Conservation (phyloP, 2,113 vertebrate genomes). For the Oncorhynchus masou region DNA sequence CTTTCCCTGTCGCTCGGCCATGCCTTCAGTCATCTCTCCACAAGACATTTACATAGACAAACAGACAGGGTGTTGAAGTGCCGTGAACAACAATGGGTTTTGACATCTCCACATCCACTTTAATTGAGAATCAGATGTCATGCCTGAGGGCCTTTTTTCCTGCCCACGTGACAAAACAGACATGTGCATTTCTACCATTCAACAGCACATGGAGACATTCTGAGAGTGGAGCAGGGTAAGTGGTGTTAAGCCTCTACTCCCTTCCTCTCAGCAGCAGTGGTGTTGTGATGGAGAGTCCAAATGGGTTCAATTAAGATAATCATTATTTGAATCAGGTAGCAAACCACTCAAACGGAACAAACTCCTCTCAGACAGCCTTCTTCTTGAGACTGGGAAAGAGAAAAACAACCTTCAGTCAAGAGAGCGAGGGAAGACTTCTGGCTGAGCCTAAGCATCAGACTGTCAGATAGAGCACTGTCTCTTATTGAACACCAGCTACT, state of each 20-base stretch:
- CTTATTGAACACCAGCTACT: neutral
- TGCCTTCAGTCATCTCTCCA: neutral
- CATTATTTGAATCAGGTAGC: constrained; percentile 4
- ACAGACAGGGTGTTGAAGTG: no score
- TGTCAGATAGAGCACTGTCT: no score
- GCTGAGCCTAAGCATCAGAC: no score
- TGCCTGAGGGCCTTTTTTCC: no score
- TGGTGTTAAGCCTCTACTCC: neutral
- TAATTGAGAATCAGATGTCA: no score
- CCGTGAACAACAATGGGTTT: no score
- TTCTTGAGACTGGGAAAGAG: neutral
- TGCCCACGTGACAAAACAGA: no score
- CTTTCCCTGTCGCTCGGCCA: neutral
- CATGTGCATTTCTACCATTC: neutral
- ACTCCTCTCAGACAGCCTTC: neutral
- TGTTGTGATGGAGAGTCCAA: neutral
- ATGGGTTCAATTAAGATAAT: neutral
- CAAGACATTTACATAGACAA: neutral
- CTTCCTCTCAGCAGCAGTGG: neutral
- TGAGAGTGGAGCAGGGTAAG: neutral
- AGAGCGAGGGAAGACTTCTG: neutral
- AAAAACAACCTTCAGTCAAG: neutral
- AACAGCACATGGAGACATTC: neutral
- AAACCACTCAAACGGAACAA: neutral
- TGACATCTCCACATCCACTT: no score